These are phyloP conservation scores for Hucho hucho DNA, from an alignment of 2,113 vertebrate species.

Conservation along the genomic window DNA sequence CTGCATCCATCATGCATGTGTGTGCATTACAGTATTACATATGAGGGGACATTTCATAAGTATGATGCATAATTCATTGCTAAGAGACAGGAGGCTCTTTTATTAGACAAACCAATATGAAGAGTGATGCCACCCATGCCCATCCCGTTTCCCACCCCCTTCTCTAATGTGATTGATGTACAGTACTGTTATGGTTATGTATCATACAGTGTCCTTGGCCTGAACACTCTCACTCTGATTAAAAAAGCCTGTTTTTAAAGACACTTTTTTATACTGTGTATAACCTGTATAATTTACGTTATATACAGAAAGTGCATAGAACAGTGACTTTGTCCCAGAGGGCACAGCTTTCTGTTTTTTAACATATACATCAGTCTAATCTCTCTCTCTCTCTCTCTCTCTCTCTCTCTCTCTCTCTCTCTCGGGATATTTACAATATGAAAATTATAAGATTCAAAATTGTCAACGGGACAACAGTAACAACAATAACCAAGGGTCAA, in stretches of 20 bases:
- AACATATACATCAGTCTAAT: too few species aligned
- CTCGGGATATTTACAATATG: too few species aligned
- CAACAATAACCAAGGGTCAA: too few species aligned
- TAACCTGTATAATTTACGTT: not conserved
- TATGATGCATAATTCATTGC: not conserved
- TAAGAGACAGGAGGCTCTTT: not conserved
- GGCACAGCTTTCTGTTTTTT: too few species aligned
- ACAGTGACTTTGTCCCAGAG: too few species aligned
- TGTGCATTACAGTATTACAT: not conserved
- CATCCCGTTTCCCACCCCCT: not conserved
- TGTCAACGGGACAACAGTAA: too few species aligned
- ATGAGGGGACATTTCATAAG: not conserved
- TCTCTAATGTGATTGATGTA: not conserved
- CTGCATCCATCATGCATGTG: not conserved
- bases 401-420: too few species aligned
- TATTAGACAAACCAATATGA: not conserved
- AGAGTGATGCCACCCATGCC: not conserved
- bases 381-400: too few species aligned
- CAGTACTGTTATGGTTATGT: not conserved
- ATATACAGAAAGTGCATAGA: too few species aligned
- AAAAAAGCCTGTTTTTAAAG: not conserved
- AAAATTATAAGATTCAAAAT: not conserved
- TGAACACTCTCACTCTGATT: not conserved
- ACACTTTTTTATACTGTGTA: not conserved
- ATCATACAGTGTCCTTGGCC: too few species aligned